phyloP scores from a whole-genome alignment of 1,140 invertebrate species.

The Coenobita brevimanus region DNA sequence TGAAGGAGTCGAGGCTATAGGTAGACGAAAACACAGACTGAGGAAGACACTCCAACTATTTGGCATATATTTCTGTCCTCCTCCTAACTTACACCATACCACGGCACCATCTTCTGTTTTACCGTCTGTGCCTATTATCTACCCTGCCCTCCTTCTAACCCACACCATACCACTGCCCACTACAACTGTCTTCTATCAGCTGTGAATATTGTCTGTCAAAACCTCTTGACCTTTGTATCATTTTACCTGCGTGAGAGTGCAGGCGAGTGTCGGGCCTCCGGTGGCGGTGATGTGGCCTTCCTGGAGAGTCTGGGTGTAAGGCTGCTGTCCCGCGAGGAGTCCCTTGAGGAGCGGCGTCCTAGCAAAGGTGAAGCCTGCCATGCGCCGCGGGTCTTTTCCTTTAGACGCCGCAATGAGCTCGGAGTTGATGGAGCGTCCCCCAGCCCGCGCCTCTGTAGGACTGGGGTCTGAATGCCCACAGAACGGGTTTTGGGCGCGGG shows the following conservation, averaged over 20 bases:
- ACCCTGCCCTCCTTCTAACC: too few relatives aligned
- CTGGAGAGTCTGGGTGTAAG: background rate
- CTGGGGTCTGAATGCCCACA: constrained; percentile 60
- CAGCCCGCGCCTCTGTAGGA: constrained; percentile 28
- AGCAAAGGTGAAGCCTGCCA: constrained; percentile 27
- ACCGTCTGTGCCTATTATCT: too few relatives aligned
- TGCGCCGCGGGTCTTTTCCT: background rate
- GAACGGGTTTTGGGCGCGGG: constrained; percentile 45
- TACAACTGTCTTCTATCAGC: too few relatives aligned
- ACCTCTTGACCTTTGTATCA: too few relatives aligned
- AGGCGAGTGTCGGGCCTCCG: background rate
- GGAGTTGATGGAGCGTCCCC: constrained; percentile 17
- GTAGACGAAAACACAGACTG: too few relatives aligned
- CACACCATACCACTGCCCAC: too few relatives aligned
- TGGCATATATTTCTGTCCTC: too few relatives aligned
- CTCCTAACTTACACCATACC: too few relatives aligned
- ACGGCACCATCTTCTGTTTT: too few relatives aligned
- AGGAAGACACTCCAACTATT: too few relatives aligned
- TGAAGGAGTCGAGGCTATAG: too few relatives aligned
- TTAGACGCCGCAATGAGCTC: background rate
- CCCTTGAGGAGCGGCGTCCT: constrained; percentile 3
- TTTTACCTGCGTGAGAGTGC: constrained; percentile 3
- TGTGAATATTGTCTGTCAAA: too few relatives aligned
- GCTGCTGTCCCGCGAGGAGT: constrained; percentile 23
- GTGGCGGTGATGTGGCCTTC: background rate